Evolutionary conservation across 2,888 invertebrate genomes (phyloP), one percentile per base, ranked within the genome.

Genomic region (Apodemia zela): DNA sequence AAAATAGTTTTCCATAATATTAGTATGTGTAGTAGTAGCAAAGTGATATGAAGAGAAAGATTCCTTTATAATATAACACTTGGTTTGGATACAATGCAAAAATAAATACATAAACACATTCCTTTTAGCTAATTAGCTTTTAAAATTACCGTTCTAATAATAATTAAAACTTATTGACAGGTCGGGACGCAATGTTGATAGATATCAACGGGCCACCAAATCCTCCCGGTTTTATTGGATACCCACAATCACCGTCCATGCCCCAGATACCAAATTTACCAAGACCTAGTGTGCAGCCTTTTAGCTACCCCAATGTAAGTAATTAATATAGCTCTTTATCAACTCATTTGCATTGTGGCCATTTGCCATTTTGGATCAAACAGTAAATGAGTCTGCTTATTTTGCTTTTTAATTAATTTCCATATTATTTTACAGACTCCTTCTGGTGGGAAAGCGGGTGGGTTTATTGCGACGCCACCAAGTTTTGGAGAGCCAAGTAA

Each of bases 151-250:
- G 18, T 59, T 49, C 17, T 60, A 49, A 13, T 54, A 49, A 51
- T 51, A 51, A 11, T 59, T 64, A 33, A 15, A 42, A 15, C 15
- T 38, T 51, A 29, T 64, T 72, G 62, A 1, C 75, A 92, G 94
- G 90, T 65, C 90, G 92, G 54, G 95, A 96, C 78, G 94, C 94
- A 2, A 81, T 95, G 77, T 83, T 96, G 64, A 94, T 96, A 68
- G 96, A 95, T 78, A 92, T 95, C 63, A 86, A 89, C 60, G 92
- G 93, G 2, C 93, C 93, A 6, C 95, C 96, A 6, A 94, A 94
- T 68, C 95, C 96, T 42, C 94, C 95, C 63, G 97, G 97, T 0
- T 97, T 97, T 79, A 94, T 96, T 70, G 97, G 96, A 0, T 97
- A 93, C 82, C 97, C 97, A 1, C 94, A 93, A 66, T 93, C 94